Evolutionary conservation across 37 sponge, comb jelly and placozoan genomes (phyloP).

Genomic region (Oopsacas minuta): DNA sequence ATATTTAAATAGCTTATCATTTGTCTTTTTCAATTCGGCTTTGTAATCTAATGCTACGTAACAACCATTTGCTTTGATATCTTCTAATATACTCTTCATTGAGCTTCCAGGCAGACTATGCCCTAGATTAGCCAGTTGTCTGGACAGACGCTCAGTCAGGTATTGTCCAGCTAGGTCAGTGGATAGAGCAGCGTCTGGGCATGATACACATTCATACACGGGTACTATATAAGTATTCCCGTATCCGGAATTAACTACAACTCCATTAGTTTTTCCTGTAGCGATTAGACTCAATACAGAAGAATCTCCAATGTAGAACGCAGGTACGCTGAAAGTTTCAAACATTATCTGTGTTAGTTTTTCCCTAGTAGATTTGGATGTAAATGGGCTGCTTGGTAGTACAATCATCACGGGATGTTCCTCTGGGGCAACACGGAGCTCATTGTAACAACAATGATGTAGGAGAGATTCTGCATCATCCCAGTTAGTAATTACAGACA

Average conservation of each 20-base stretch:
- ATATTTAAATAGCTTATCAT: background rate
- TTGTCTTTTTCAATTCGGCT: background rate
- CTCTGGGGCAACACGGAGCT: background rate
- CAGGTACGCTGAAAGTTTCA: background rate
- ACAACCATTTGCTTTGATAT: background rate
- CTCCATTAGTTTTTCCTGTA: background rate
- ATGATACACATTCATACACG: background rate
- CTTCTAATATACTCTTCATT: background rate
- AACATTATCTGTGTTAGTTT: background rate
- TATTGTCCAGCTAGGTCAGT: background rate
- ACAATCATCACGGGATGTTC: background rate
- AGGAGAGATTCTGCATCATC: background rate
- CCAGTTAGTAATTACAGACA: background rate
- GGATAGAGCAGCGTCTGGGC: background rate
- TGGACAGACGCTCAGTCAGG: background rate
- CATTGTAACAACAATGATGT: background rate
- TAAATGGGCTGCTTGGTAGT: background rate
- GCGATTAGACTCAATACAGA: background rate
- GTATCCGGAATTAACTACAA: slow-evolving; percentile 1
- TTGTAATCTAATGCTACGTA: background rate
- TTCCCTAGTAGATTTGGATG: background rate
- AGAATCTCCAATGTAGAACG: background rate
- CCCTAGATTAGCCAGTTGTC: background rate
- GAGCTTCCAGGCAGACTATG: background rate
- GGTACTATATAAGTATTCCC: background rate